Conservation (phyloP, 1,140 invertebrate genomes). For the Geopemphigus sp. region DNA sequence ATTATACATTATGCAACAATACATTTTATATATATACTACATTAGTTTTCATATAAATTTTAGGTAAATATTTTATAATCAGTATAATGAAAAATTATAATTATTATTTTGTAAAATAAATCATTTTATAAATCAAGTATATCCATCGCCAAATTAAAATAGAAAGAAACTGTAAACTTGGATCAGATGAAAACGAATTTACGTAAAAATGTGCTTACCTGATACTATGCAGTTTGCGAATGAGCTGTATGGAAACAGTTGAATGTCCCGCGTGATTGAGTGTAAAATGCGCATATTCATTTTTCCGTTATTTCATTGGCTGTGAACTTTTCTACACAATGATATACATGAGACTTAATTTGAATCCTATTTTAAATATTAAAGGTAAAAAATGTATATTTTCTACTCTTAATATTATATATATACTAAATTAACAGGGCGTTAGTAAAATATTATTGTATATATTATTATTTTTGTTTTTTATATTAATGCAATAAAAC, state of each 20-base stretch:
- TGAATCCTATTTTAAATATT: neutral
- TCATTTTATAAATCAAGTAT: neutral
- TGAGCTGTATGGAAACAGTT: neutral
- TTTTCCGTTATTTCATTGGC: conserved; percentile 32
- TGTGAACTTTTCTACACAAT: conserved; percentile 11
- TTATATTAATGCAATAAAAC: no score
- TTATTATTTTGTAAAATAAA: no score
- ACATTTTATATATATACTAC: no score
- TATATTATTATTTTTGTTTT: no score
- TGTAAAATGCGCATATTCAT: conserved; percentile 40
- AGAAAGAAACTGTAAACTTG: neutral
- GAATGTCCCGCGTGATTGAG: conserved; percentile 42
- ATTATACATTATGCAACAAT: no score
- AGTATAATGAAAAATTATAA: no score
- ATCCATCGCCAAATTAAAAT: neutral
- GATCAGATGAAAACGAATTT: neutral
- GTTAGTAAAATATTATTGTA: no score
- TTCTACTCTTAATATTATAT: no score
- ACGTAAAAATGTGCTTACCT: conserved; percentile 35
- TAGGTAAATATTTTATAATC: no score
- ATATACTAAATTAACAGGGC: no score
- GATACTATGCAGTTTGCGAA: conserved; percentile 17
- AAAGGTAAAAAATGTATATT: no score
- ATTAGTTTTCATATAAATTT: no score
- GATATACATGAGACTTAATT: neutral